A percentile compares a stretch with the other conserved stretches of the same genome.
Conservation (phyloP, 2,888 invertebrate genomes). For the Lysandra coridon region DNA sequence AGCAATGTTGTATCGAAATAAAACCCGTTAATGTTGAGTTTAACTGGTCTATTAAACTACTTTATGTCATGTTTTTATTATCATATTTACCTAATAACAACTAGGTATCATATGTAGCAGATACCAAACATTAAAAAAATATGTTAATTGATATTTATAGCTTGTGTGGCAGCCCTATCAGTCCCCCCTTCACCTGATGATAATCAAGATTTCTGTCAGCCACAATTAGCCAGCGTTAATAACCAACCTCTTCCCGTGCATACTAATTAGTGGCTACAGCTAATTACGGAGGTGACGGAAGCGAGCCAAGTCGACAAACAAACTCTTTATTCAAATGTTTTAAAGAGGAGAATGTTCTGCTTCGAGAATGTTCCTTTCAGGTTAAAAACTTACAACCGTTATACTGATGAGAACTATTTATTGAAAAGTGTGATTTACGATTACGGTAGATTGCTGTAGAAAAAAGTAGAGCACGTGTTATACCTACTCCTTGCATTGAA, state of each 20-base stretch:
- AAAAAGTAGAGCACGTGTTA: neutral
- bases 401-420: neutral
- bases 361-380: neutral
- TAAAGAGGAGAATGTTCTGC: neutral
- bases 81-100: neutral
- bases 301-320: neutral
- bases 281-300: slow-evolving; percentile 26
- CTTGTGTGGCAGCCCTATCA: neutral
- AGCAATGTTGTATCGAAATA: neutral
- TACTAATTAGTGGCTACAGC: slow-evolving; percentile 28
- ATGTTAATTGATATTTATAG: neutral
- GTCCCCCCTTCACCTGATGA: slow-evolving; percentile 25
- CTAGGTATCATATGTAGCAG: neutral
- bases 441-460: neutral
- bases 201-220: slow-evolving; percentile 31
- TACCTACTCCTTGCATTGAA: neutral
- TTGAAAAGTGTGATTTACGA: neutral
- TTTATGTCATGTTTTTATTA: too few species aligned
- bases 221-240: slow-evolving; percentile 30
- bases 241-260: slow-evolving; percentile 29
- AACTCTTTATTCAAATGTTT: neutral
- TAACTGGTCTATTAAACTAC: neutral
- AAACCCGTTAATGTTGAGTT: neutral
- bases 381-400: neutral
- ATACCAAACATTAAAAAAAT: neutral